phyloP scores from a whole-genome alignment of 2,888 invertebrate species.

The Drosophila subsilvestris region DNA sequence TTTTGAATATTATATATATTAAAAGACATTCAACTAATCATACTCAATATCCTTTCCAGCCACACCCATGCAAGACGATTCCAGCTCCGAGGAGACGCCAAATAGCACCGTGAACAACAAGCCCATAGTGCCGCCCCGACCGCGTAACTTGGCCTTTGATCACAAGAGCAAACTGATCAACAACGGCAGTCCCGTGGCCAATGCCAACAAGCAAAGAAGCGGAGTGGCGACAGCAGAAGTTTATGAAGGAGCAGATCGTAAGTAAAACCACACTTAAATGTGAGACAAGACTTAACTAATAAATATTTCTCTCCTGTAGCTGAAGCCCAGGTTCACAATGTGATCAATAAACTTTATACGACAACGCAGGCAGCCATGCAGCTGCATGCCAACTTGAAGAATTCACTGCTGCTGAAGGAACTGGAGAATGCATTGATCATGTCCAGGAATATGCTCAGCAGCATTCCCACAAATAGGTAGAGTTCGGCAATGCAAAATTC shows the following conservation, averaged over 20 bases:
- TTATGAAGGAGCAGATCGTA: slow-evolving; percentile 80
- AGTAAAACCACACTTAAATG: slow-evolving; percentile 44
- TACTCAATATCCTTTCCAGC: slow-evolving; percentile 21
- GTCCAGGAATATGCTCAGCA: slow-evolving; percentile 84
- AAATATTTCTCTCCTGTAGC: slow-evolving; percentile 82
- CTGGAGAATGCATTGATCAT: slow-evolving; percentile 84
- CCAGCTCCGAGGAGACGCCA: slow-evolving; percentile 89
- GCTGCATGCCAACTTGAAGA: slow-evolving; percentile 83
- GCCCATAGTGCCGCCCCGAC: slow-evolving; percentile 87
- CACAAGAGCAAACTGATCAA: slow-evolving; percentile 83
- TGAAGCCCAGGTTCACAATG: slow-evolving; percentile 87
- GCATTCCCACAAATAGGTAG: slow-evolving; percentile 83
- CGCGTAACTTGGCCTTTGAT: slow-evolving; percentile 88
- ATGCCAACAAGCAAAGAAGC: slow-evolving; percentile 69
- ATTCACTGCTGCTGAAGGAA: slow-evolving; percentile 84
- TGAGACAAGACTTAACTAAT: neutral
- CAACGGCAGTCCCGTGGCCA: slow-evolving; percentile 66
- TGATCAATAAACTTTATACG: slow-evolving; percentile 85
- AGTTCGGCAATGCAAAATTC: neutral
- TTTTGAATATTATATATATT: neutral
- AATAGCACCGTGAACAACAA: slow-evolving; percentile 83
- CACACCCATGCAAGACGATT: slow-evolving; percentile 88
- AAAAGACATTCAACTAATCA: neutral
- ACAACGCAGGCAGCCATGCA: slow-evolving; percentile 84
- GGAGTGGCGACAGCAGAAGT: slow-evolving; percentile 73